Percentiles rank a stretch among this genome's conserved stretches.
phyloP scores from a whole-genome alignment of 2,888 invertebrate genomes.

The Acleris laterana region DNA sequence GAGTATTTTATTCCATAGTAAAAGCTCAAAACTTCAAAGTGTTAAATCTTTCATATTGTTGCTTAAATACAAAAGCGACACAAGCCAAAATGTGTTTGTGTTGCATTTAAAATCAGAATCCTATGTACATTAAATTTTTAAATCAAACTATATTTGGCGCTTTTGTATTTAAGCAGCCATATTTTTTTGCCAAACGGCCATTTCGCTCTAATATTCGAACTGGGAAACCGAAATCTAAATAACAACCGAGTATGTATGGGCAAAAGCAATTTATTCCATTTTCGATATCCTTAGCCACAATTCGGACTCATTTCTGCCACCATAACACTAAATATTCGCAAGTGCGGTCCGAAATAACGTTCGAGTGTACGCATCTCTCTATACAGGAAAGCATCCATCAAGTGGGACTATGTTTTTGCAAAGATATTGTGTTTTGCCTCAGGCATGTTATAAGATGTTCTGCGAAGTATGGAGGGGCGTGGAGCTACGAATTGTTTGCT shows the following conservation, averaged over 20 bases:
- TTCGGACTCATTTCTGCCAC: constrained; percentile 4
- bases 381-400: constrained; percentile 39
- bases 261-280: constrained; percentile 1
- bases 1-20: no score
- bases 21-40: no score
- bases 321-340: constrained; percentile 19
- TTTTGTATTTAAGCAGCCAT: no score
- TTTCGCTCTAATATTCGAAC: background rate
- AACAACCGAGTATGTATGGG: background rate
- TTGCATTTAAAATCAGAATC: no score
- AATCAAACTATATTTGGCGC: no score
- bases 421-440: constrained; percentile 43
- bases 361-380: constrained; percentile 14
- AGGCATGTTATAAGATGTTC: constrained; percentile 41
- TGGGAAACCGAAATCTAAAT: no score
- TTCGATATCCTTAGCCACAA: constrained; percentile 5
- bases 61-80: no score
- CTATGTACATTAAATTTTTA: no score
- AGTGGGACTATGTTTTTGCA: constrained; percentile 40
- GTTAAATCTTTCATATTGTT: no score
- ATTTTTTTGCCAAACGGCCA: background rate
- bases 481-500: constrained; percentile 16
- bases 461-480: constrained; percentile 23
- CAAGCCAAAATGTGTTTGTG: no score
- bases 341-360: constrained; percentile 6